Base-by-base conservation (phyloP, 2,888 invertebrate genomes). In the Arge pagana region DNA sequence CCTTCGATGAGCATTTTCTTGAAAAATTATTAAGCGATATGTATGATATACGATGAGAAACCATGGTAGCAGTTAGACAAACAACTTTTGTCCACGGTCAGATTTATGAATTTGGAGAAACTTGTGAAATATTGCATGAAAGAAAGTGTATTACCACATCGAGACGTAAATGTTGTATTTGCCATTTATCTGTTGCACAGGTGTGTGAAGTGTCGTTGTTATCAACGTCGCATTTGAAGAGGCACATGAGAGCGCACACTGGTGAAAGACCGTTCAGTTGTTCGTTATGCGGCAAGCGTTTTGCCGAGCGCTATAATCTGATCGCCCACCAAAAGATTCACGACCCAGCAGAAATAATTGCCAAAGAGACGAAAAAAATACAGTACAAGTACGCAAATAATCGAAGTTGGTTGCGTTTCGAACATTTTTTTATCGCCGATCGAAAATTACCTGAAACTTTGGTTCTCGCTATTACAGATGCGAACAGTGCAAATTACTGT, bases 241-340 rank as follows among this genome's bases (percentile, higher is more conserved):
- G 86, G 2, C 87, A 87, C 76, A 81, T 83, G 80, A 80, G 84
- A 58, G 82, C 83, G 50, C 87, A 87, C 74, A 82, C 82, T 43
- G 85, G 85, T 8, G 85, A 85, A 75, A 66, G 65, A 45, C 66
- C 65, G 0, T 65, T 62, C 51, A 63, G 53, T 23, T 69, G 68
- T 56, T 37, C 56, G 3, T 41, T 57, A 10, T 68, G 68, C 48
- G 60, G 60, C 0, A 68, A 68, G 52, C 60, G 64, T 54, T 76
- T 77, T 53, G 73, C 75, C 0, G 72, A 75, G 53, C 66, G 72
- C 24, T 77, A 77, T 55, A 76, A 77, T 60, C 64, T 77, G 15
- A 61, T 67, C 13, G 70, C 74, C 2, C 77, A 77, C 53, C 64
- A 70, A 52, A 74, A 74, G 42, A 70, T 68, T 42, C 77, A 76